Conservation (phyloP, 2,113 vertebrate species). For the Xenus cinereus region DNA sequence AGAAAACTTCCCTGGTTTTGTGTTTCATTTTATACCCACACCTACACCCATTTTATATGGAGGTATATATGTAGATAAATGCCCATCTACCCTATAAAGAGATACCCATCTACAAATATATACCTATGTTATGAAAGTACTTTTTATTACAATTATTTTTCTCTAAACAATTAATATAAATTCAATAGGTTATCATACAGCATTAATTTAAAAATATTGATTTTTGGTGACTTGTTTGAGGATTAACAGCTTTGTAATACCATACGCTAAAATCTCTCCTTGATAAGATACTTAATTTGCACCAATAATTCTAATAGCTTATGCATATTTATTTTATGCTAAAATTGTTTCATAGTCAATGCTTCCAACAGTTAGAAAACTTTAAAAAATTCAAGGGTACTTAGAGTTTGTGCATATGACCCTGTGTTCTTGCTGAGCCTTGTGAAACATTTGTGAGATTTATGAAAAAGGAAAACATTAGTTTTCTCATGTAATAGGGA, state of each 20-base stretch:
- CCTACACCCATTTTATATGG: too few relatives aligned
- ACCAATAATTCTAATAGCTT: background rate
- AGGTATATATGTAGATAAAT: background rate
- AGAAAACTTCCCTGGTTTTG: background rate
- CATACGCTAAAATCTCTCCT: background rate
- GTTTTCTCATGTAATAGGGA: background rate
- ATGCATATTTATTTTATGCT: background rate
- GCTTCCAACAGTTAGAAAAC: background rate
- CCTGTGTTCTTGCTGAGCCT: background rate
- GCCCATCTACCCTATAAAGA: background rate
- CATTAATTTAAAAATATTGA: background rate
- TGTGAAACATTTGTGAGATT: background rate
- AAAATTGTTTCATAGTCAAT: fast-evolving
- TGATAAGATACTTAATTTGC: background rate
- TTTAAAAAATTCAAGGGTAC: background rate
- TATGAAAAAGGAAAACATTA: background rate
- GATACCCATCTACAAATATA: background rate
- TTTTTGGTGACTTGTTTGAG: background rate
- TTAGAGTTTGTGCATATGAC: background rate
- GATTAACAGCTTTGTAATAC: background rate
- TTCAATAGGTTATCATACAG: background rate
- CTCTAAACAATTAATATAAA: background rate
- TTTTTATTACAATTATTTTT: background rate
- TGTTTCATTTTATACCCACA: background rate
- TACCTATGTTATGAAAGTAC: background rate